phyloP scores from a whole-genome alignment of 2,113 vertebrate genomes.

The Erpornis zantholeuca region DNA sequence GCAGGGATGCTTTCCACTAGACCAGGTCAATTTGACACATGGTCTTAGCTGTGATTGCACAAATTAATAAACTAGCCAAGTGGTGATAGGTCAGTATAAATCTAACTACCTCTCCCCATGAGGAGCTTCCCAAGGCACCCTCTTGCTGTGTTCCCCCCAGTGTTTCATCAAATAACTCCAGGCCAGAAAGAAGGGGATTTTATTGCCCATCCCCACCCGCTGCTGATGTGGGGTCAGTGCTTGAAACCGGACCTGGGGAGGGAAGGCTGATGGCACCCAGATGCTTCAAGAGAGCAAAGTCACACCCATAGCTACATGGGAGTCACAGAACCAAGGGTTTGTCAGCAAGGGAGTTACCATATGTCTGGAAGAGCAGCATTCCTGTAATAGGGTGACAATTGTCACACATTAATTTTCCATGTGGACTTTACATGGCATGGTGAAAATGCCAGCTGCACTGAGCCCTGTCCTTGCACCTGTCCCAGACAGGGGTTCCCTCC shows the following conservation, averaged over 20 bases:
- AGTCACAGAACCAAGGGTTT: neutral
- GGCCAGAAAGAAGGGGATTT: neutral
- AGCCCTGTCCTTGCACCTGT: neutral
- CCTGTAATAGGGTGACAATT: neutral
- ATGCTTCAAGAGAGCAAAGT: neutral
- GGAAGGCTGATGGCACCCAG: neutral
- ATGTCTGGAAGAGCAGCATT: neutral
- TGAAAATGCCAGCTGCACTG: neutral
- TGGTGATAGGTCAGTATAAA: neutral
- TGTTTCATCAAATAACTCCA: neutral
- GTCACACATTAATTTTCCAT: neutral
- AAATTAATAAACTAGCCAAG: neutral
- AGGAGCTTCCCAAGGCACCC: neutral
- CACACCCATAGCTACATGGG: neutral
- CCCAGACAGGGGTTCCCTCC: neutral
- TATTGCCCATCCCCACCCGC: neutral
- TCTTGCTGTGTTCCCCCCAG: accelerated
- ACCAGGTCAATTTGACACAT: neutral
- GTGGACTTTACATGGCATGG: accelerated
- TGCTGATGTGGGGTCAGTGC: neutral
- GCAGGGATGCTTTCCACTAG: neutral
- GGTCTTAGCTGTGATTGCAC: neutral
- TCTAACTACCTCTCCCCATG: neutral
- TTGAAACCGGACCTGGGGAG: neutral
- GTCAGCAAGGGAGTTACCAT: accelerated